phyloP scores from a whole-genome alignment of 2,888 invertebrate genomes.

The Prosopocoilus inquinatus region DNA sequence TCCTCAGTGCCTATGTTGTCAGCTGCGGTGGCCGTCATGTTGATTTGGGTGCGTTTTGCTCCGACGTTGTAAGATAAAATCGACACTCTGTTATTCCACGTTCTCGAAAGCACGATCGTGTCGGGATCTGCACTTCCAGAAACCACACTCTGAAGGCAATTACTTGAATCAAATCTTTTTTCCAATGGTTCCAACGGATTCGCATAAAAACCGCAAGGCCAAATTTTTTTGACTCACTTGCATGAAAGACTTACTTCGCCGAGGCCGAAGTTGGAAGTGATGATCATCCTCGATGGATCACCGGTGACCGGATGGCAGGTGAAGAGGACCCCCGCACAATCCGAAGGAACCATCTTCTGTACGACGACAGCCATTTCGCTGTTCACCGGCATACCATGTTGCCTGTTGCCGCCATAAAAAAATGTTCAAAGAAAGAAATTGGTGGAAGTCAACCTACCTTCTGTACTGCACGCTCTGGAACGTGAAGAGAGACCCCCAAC shows the following conservation, averaged over 20 bases:
- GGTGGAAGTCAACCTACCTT: conserved; percentile 52
- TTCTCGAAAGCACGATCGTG: conserved; percentile 60
- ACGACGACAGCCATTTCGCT: conserved; percentile 77
- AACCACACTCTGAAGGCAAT: conserved; percentile 66
- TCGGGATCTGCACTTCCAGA: conserved; percentile 78
- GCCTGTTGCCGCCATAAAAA: conserved; percentile 51
- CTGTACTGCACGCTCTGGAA: conserved; percentile 76
- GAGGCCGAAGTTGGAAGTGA: conserved; percentile 80
- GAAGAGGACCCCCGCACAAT: conserved; percentile 77
- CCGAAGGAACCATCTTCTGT: conserved; percentile 72
- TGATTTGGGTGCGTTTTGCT: conserved; percentile 55
- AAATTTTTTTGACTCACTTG: no score
- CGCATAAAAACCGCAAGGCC: conserved; percentile 1
- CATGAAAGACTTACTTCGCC: conserved; percentile 67
- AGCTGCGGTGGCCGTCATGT: conserved; percentile 44
- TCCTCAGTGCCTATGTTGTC: conserved; percentile 43
- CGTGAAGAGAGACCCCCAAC: conserved; percentile 82
- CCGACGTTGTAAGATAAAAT: conserved; percentile 55
- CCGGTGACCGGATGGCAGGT: conserved; percentile 74
- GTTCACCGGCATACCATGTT: conserved; percentile 68
- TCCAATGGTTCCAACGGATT: no score
- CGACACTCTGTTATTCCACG: conserved; percentile 50
- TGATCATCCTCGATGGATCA: conserved; percentile 64
- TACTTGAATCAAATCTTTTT: background rate
- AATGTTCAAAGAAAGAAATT: background rate